phyloP scores from a whole-genome alignment of 1,140 invertebrate species.

The Lepidurus arcticus region DNA sequence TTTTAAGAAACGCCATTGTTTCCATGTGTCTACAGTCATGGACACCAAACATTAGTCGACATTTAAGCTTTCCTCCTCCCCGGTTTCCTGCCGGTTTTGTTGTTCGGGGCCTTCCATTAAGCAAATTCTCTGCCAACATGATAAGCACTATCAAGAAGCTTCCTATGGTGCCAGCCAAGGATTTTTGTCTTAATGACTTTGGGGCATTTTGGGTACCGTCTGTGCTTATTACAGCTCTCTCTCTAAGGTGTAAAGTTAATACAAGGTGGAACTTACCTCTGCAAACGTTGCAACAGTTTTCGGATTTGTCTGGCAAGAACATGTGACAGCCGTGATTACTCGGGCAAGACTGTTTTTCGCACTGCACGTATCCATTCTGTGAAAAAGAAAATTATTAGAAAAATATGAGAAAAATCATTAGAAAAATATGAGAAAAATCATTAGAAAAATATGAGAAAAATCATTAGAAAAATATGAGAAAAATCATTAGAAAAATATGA shows the following conservation, averaged over 20 bases:
- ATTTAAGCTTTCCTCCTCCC: not conserved
- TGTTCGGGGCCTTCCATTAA: not conserved
- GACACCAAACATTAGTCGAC: conserved; percentile 19
- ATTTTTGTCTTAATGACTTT: not conserved
- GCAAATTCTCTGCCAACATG: not conserved
- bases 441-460: no score
- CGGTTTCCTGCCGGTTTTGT: not conserved
- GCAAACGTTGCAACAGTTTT: conserved; percentile 60
- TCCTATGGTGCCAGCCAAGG: not conserved
- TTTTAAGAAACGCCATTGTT: not conserved
- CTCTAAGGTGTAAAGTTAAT: conserved; percentile 22
- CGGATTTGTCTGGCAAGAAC: conserved; percentile 54
- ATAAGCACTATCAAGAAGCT: conserved; percentile 24
- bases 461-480: not conserved
- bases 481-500: not conserved
- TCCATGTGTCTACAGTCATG: not conserved
- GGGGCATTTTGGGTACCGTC: not conserved
- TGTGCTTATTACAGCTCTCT: conserved; percentile 5
- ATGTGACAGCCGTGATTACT: conserved; percentile 56
- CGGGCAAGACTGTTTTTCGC: conserved; percentile 56
- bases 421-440: not conserved
- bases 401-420: not conserved
- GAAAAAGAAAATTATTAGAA: conserved; percentile 40
- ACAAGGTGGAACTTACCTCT: conserved; percentile 53
- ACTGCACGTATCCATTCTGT: conserved; percentile 68